Evolutionary conservation across 2,113 vertebrate genomes (phyloP).

Genomic region (Rhinoderma darwinii): DNA sequence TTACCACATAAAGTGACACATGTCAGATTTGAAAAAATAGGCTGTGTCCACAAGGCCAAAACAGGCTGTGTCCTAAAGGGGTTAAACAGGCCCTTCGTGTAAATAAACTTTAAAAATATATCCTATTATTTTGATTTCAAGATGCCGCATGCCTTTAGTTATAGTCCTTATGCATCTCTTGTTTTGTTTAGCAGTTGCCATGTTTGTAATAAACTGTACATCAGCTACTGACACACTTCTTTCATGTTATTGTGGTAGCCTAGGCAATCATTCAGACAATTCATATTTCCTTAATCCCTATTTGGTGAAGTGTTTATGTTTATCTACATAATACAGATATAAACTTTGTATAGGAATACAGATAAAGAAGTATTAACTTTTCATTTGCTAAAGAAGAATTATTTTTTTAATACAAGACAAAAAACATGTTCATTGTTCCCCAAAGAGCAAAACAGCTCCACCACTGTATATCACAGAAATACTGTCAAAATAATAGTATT

Average conservation of each 20-base stretch:
- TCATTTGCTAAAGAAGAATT: neutral
- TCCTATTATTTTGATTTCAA: neutral
- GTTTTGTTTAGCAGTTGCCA: conserved; percentile 6
- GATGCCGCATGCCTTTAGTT: neutral
- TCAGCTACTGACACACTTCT: conserved; percentile 8
- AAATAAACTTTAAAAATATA: neutral
- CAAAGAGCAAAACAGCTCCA: neutral
- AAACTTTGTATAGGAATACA: neutral
- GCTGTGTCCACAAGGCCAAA: too few relatives aligned
- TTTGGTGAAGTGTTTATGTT: neutral
- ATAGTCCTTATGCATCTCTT: neutral
- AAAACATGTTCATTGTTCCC: neutral
- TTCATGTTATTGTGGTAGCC: conserved; percentile 22
- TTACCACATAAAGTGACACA: too few relatives aligned
- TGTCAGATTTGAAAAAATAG: too few relatives aligned
- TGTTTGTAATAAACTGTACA: neutral
- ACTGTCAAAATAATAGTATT: neutral
- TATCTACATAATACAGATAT: neutral
- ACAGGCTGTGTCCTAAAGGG: too few relatives aligned
- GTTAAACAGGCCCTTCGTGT: neutral
- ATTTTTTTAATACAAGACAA: too few relatives aligned
- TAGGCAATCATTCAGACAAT: neutral
- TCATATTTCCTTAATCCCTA: neutral
- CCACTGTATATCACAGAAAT: neutral
- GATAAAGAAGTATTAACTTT: neutral